Evolutionary conservation across 1,140 invertebrate species (phyloP).

Genomic region (Sycobia sp.): DNA sequence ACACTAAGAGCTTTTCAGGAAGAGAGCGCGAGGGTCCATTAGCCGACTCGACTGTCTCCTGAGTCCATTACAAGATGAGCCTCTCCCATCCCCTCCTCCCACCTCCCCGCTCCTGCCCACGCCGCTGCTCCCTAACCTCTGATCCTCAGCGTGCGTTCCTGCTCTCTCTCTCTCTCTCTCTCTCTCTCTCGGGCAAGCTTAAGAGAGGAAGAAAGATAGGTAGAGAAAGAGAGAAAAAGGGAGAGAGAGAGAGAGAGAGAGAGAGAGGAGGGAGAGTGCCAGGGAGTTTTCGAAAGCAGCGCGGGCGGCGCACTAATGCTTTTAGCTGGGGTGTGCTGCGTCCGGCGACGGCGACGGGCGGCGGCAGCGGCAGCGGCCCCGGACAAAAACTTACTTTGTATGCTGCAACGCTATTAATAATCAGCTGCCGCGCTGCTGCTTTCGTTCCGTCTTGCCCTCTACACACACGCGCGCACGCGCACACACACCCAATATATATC

Average conservation of each 20-base stretch:
- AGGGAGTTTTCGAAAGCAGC: conserved; percentile 30
- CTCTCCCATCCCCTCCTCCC: no score
- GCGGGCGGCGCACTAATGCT: conserved; percentile 31
- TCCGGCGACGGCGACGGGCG: no score
- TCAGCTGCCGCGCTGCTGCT: conserved; percentile 16
- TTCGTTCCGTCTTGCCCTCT: conserved; percentile 6
- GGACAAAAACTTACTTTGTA: conserved; percentile 35
- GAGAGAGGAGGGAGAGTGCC: background rate
- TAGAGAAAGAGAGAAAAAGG: background rate
- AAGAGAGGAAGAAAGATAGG: conserved; percentile 1
- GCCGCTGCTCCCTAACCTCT: conserved; percentile 40
- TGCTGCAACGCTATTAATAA: conserved; percentile 38
- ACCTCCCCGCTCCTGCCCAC: conserved; percentile 15
- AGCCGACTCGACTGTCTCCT: conserved; percentile 62
- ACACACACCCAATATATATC: no score
- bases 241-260: background rate
- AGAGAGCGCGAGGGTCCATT: conserved; percentile 56
- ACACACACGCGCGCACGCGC: background rate
- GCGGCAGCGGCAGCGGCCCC: conserved; percentile 21
- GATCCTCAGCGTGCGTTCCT: conserved; percentile 40
- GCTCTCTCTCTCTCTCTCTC: background rate
- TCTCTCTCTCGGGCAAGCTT: background rate
- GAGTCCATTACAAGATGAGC: conserved; percentile 65
- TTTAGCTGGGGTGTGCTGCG: no score
- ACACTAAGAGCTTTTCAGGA: conserved; percentile 60